These are phyloP conservation scores for Pissodes strobi DNA, from an alignment of 1,140 invertebrate species.

Conservation along the genomic window DNA sequence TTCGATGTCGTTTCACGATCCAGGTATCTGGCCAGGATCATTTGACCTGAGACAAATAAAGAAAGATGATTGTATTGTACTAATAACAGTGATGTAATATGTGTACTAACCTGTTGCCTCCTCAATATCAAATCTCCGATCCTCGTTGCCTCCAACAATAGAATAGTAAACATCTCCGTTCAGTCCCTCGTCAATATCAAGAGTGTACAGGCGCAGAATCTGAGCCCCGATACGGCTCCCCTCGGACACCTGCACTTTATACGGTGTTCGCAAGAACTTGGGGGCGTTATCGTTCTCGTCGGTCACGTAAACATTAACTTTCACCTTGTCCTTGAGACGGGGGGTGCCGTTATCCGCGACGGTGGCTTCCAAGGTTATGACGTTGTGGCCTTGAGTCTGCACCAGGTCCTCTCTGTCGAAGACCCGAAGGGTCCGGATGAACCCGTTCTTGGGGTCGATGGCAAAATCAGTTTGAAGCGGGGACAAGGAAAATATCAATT, in stretches of 20 bases:
- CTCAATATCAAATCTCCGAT: conserved; percentile 81
- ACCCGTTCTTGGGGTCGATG: conserved; percentile 89
- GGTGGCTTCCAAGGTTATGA: conserved; percentile 79
- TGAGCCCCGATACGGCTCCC: conserved; percentile 76
- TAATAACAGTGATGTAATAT: neutral
- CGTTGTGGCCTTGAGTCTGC: conserved; percentile 73
- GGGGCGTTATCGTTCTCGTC: conserved; percentile 95
- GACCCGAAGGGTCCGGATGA: conserved; percentile 80
- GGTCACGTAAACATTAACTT: conserved; percentile 83
- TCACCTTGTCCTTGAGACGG: conserved; percentile 81
- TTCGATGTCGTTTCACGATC: conserved; percentile 83
- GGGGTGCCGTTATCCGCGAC: conserved; percentile 87
- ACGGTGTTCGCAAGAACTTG: conserved; percentile 79
- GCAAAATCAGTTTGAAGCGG: conserved; percentile 80
- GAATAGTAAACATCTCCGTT: conserved; percentile 91
- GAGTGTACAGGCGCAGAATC: conserved; percentile 81
- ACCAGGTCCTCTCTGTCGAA: conserved; percentile 89
- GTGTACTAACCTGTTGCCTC: conserved; percentile 68
- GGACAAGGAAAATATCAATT: conserved; percentile 84
- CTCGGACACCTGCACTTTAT: conserved; percentile 85
- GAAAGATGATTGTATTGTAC: no score
- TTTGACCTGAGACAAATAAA: conserved; percentile 65
- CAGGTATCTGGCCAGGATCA: conserved; percentile 73
- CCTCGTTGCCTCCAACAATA: conserved; percentile 78
- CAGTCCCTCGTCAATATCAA: conserved; percentile 85